Evolutionary conservation across 92 coral and sea anemone species (phyloP).

Genomic region (Desmophyllum pertusum): DNA sequence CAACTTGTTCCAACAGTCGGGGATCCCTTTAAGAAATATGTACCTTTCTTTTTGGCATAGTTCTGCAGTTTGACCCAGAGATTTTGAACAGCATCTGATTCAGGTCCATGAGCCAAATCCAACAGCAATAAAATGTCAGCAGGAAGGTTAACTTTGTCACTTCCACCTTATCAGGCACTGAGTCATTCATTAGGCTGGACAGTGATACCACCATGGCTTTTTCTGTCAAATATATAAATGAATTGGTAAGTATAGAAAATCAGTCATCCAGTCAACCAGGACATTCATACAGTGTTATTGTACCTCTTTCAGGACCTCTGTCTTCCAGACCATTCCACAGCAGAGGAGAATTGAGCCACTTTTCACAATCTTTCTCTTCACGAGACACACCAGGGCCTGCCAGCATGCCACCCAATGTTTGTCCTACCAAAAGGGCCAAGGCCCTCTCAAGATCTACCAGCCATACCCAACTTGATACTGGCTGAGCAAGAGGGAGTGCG

Average conservation of each 20-base stretch:
- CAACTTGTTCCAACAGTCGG: too few species aligned
- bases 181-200: conserved; percentile 67
- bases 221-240: conserved; percentile 47
- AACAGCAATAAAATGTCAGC: conserved; percentile 70
- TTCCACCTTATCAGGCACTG: conserved; percentile 73
- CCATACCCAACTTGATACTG: conserved; percentile 93
- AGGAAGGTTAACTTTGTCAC: conserved; percentile 65
- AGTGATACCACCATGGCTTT: conserved; percentile 76
- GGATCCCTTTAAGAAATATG: too few species aligned
- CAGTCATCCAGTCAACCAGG: not conserved
- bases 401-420: conserved; percentile 76
- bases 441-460: conserved; percentile 80
- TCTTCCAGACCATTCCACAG: conserved; percentile 79
- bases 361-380: conserved; percentile 76
- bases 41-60: conserved; percentile 71
- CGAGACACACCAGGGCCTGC: conserved; percentile 73
- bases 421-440: conserved; percentile 78
- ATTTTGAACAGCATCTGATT: conserved; percentile 55
- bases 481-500: conserved; percentile 74
- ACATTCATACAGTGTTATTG: too few species aligned
- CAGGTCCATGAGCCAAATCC: conserved; percentile 83
- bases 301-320: conserved; percentile 79
- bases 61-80: conserved; percentile 61
- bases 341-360: conserved; percentile 81
- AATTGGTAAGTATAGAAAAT: not conserved